Conservation (phyloP, 2,888 invertebrate genomes). For the Malachius bipustulatus region DNA sequence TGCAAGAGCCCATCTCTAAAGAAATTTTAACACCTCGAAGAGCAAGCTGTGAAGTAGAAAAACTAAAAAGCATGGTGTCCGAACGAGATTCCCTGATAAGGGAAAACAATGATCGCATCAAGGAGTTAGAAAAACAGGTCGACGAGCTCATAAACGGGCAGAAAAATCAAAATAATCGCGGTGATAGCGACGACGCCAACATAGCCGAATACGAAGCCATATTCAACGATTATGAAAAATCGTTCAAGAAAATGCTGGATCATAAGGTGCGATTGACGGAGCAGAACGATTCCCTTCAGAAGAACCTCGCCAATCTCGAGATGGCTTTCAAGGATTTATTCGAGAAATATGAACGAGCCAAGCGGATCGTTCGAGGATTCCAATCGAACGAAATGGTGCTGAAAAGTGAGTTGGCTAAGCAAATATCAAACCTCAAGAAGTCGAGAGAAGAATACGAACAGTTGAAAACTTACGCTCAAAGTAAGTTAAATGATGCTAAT, state of each 20-base stretch:
- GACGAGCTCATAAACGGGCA: conserved; percentile 2
- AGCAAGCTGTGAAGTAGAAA: too few relatives aligned
- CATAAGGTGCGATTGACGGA: conserved; percentile 24
- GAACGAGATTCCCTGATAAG: conserved; percentile 2
- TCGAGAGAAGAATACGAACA: conserved; percentile 23
- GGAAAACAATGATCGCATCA: not conserved
- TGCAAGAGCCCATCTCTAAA: conserved; percentile 25
- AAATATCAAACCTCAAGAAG: conserved; percentile 21
- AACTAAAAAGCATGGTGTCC: not conserved
- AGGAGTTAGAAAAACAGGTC: conserved; percentile 3
- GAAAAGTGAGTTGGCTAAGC: conserved; percentile 24
- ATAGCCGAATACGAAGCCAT: conserved; percentile 19
- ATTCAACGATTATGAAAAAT: conserved; percentile 26
- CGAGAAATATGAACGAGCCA: conserved; percentile 29
- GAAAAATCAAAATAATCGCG: conserved; percentile 5
- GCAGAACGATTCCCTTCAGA: conserved; percentile 22
- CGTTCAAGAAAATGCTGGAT: conserved; percentile 25
- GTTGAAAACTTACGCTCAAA: conserved; percentile 24
- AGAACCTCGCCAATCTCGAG: conserved; percentile 29
- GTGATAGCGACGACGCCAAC: not conserved
- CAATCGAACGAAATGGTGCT: conserved; percentile 28
- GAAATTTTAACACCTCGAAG: conserved; percentile 19
- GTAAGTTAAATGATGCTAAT: conserved; percentile 26
- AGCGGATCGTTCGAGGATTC: conserved; percentile 25
- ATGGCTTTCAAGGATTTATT: conserved; percentile 28